Base-by-base conservation (phyloP, 2,797 vertebrate species). In the Acanthopagrus latus region DNA sequence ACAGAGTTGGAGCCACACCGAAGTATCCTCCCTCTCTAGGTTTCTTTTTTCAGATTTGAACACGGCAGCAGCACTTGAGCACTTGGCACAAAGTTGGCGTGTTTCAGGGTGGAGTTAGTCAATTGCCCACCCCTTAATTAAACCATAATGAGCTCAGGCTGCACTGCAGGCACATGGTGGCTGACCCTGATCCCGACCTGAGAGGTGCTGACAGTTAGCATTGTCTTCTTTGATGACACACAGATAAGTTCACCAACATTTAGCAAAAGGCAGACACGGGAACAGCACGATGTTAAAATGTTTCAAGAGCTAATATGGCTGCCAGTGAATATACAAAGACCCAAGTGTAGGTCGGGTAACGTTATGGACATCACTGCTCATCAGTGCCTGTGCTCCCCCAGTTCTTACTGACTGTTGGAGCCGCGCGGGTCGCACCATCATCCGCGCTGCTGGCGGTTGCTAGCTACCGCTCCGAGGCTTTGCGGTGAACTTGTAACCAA, bases 401-500 rank as follows among this genome's bases (percentile, higher is more conserved):
- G 79, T 78, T 83, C 79, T 71, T 55, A 71, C 62, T 68, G 78
- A 71, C 65, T 52, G 90, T 84, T 88, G 84, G 72, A 89, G 84
- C 87, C 54, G 50, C 54, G 50, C 56, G 44, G 76, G 64, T 85
- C 82, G 78, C 83, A 71, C 76, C 75, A 67, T 81, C 76, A 68
- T 47, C 80, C 58, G 55, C 55, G 69, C 68, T 7, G 76, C 65
- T 16, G 72, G 65, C 43, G 65, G 76, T 44, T 64, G 58, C 68
- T 65, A 33, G 64, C 69, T 55, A 46, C 58, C 73, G 21, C 76
- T 59, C 56, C 67, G 29, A 50, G 33, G 64, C 64, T 33, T 43
- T 57, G 1, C 71, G 86, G 71, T 80, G 14, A 92, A 94, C 88
- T 92, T 93, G 64, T 27, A 51, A 21, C 46, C 84, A 92, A 93